Percentiles rank a stretch among this genome's conserved stretches.
Evolutionary conservation across 2,113 vertebrate genomes (phyloP).

Genomic region (Ciconia maguari): DNA sequence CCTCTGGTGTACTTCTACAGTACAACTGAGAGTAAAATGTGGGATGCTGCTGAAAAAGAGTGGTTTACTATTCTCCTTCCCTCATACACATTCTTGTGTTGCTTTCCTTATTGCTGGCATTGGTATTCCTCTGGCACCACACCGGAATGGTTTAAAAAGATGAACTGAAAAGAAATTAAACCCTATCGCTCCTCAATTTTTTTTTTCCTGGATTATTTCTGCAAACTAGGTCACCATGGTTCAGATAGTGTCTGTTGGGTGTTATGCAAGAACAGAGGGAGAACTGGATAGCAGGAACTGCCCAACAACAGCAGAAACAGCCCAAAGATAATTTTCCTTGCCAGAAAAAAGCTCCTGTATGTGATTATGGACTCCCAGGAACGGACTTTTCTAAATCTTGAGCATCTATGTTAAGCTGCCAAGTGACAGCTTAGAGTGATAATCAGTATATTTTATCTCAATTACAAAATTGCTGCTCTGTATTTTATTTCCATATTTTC

Average conservation of each 20-base stretch:
- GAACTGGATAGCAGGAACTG: not conserved
- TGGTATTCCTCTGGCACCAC: not conserved
- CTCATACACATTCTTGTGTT: not conserved
- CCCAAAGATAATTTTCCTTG: not conserved
- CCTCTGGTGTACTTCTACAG: not conserved
- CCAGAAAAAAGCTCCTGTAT: not conserved
- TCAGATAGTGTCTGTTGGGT: not conserved
- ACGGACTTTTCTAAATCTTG: not conserved
- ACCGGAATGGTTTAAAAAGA: not conserved
- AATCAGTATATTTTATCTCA: not conserved
- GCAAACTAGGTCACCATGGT: not conserved
- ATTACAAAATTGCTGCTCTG: not conserved
- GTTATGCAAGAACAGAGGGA: not conserved
- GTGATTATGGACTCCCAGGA: not conserved
- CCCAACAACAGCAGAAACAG: not conserved
- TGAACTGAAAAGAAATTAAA: not conserved
- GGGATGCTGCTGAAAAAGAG: not conserved
- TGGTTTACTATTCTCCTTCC: not conserved
- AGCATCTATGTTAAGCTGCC: not conserved
- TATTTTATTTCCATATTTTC: not conserved
- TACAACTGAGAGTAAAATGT: not conserved
- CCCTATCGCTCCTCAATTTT: rapidly evolving
- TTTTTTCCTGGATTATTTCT: not conserved
- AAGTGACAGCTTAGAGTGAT: not conserved
- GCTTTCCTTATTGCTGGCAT: not conserved